A percentile compares a stretch with the other conserved stretches of the same genome.
Evolutionary conservation across 2,797 vertebrate species (phyloP).

Genomic region (Tadarida brasiliensis): DNA sequence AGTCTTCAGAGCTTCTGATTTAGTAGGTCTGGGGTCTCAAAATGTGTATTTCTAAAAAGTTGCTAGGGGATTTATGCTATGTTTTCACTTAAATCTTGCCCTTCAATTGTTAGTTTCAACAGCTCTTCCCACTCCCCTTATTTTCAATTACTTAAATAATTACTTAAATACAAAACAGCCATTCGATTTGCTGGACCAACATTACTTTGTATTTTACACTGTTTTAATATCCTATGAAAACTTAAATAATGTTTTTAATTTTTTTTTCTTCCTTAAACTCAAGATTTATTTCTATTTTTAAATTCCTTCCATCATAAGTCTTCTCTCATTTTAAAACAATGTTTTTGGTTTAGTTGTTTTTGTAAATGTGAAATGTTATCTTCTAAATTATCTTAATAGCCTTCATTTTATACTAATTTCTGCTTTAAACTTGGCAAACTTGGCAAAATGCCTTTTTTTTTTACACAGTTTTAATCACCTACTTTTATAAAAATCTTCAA

Average conservation of each 20-base stretch:
- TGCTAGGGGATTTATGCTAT: neutral
- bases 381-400: neutral
- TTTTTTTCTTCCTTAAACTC: neutral
- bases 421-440: neutral
- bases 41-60: neutral
- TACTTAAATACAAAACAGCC: too few relatives aligned
- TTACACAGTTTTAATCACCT: neutral
- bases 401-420: conserved; percentile 10
- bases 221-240: too few relatives aligned
- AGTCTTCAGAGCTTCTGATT: neutral
- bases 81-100: neutral
- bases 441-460: neutral
- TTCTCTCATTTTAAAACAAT: neutral
- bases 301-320: neutral
- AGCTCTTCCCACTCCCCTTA: neutral
- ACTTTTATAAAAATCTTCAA: neutral
- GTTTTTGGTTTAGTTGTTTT: neutral
- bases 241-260: neutral
- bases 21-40: neutral
- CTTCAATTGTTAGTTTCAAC: neutral
- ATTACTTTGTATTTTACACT: too few relatives aligned
- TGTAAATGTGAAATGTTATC: neutral
- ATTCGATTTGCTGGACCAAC: too few relatives aligned
- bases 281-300: neutral
- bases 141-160: neutral